A percentile compares a stretch with the other conserved stretches of the same genome.
These are phyloP conservation scores for Manis pentadactyla DNA, from an alignment of 2,797 vertebrate genomes.

Conservation along the genomic window DNA sequence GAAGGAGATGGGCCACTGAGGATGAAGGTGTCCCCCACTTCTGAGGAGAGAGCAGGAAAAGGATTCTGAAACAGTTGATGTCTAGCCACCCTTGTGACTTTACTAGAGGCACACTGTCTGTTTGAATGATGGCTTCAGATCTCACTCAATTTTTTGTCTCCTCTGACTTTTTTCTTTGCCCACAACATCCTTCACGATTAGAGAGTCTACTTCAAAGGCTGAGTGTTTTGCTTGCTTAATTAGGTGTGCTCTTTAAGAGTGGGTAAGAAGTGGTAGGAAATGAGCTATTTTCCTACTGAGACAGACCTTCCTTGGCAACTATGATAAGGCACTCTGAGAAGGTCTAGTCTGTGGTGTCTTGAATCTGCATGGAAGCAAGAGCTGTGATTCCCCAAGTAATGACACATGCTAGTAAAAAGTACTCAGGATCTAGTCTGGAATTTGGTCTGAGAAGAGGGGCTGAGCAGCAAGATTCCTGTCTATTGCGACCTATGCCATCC, in stretches of 20 bases:
- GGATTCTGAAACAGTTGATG: background rate
- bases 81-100: background rate
- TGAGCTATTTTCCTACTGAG: conserved; percentile 34
- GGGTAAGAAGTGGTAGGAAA: conserved; percentile 37
- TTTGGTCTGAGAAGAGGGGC: background rate
- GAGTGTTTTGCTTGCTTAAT: conserved; percentile 53
- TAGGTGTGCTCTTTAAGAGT: background rate
- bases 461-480: background rate
- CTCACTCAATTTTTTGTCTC: background rate
- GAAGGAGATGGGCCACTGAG: background rate
- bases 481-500: background rate
- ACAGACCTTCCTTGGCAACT: conserved; percentile 41
- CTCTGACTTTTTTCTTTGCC: background rate
- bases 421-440: background rate
- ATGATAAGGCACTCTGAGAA: background rate
- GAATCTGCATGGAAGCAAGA: background rate
- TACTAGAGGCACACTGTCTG: background rate
- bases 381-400: background rate
- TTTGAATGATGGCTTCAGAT: background rate
- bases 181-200: background rate
- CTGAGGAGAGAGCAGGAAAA: background rate
- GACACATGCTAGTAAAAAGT: background rate
- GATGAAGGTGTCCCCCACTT: background rate
- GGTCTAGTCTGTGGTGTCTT: background rate
- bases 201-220: conserved; percentile 1